Conservation (phyloP, 2,888 invertebrate species). For the Caenorhabditis sp. region DNA sequence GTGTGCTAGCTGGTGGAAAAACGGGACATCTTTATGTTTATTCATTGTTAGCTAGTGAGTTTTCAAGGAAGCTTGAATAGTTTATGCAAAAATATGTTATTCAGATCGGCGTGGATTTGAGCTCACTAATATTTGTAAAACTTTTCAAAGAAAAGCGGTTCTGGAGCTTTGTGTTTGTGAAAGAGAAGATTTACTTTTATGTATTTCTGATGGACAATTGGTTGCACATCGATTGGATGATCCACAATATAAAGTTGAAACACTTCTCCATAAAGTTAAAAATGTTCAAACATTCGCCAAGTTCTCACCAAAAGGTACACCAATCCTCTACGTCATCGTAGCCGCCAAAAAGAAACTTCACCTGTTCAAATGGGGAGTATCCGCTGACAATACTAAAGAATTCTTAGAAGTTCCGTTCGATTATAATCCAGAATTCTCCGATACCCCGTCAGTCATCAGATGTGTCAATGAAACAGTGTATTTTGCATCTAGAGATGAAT, state of each 20-base stretch:
- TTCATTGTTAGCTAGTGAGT: slow-evolving; percentile 26
- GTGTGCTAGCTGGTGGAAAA: slow-evolving; percentile 45
- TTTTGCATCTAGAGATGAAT: slow-evolving; percentile 44
- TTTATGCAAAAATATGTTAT: not conserved
- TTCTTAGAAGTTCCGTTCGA: slow-evolving; percentile 64
- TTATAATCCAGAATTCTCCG: slow-evolving; percentile 32
- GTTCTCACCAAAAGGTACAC: slow-evolving; percentile 29
- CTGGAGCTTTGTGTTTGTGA: slow-evolving; percentile 57
- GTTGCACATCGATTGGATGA: slow-evolving; percentile 42
- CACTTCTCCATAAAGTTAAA: slow-evolving; percentile 42
- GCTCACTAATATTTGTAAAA: slow-evolving; percentile 32
- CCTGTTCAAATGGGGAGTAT: slow-evolving; percentile 69
- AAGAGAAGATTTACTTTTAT: slow-evolving; percentile 57
- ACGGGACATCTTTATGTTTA: slow-evolving; percentile 49
- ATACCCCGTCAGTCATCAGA: slow-evolving; percentile 38
- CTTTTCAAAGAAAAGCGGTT: slow-evolving; percentile 58
- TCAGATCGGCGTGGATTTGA: slow-evolving; percentile 42
- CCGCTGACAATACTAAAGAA: slow-evolving; percentile 72
- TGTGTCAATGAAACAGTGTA: slow-evolving; percentile 40
- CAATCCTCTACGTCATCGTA: slow-evolving; percentile 54
- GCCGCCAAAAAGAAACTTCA: slow-evolving; percentile 54
- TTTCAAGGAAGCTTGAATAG: not conserved
- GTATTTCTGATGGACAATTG: slow-evolving; percentile 55
- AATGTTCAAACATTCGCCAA: slow-evolving; percentile 39
- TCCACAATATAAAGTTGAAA: slow-evolving; percentile 32